These are phyloP conservation scores for Cuculus canorus DNA, from an alignment of 2,797 vertebrate genomes.

Conservation along the genomic window DNA sequence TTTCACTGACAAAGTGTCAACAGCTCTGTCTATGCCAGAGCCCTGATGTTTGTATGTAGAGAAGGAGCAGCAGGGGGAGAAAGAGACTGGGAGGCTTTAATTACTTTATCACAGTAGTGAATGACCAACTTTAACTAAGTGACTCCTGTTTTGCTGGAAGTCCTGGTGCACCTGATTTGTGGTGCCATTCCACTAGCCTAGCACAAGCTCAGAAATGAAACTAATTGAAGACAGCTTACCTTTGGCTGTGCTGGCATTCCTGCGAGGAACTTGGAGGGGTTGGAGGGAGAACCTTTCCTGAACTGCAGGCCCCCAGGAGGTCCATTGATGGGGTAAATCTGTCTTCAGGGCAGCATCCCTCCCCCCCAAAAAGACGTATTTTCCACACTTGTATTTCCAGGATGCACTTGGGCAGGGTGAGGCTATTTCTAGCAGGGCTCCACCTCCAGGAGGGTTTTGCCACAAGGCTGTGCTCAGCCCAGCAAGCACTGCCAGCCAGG, in stretches of 20 bases:
- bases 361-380: background rate
- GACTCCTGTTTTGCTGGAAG: background rate
- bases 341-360: background rate
- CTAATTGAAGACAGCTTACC: background rate
- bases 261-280: rapidly evolving
- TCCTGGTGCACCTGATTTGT: background rate
- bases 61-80: background rate
- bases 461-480: background rate
- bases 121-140: constrained; percentile 25
- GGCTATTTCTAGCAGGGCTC: background rate
- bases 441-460: background rate
- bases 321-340: background rate
- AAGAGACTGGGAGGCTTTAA: background rate
- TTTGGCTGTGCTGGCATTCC: background rate
- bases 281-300: background rate
- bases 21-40: constrained; percentile 16
- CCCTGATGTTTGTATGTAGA: background rate
- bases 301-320: rapidly evolving
- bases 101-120: background rate
- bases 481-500: rapidly evolving
- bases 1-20: constrained; percentile 35
- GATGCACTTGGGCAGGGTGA: background rate
- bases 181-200: rapidly evolving
- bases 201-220: background rate
- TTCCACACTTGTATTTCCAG: background rate